Evolutionary conservation across 2,113 vertebrate genomes (phyloP).

Genomic region (Perognathus longimembris): DNA sequence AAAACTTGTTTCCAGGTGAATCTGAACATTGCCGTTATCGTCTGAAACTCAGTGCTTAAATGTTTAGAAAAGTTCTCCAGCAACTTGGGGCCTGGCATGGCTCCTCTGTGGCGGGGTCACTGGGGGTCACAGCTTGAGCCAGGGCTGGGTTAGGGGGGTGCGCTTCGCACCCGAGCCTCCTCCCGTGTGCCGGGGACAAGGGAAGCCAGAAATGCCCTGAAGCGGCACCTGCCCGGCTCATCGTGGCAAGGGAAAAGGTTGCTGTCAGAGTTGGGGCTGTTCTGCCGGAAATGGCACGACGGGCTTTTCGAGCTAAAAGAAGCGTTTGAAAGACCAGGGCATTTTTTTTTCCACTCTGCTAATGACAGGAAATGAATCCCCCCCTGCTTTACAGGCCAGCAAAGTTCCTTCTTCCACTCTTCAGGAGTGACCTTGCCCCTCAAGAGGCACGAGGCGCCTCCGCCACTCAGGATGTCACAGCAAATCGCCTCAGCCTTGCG

Average conservation of each 20-base stretch:
- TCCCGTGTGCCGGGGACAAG: not conserved
- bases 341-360: constrained; percentile 58
- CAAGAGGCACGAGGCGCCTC: not conserved
- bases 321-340: not conserved
- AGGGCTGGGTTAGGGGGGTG: not conserved
- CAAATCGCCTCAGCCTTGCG: not conserved
- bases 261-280: constrained; percentile 9
- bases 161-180: not conserved
- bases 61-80: constrained; percentile 52
- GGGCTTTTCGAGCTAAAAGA: constrained; percentile 65
- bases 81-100: constrained; percentile 4
- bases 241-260: no score
- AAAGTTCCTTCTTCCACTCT: constrained; percentile 4
- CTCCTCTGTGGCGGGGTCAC: no score
- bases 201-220: not conserved
- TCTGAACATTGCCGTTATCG: not conserved
- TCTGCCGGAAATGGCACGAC: not conserved
- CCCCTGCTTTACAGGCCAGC: not conserved
- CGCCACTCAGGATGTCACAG: not conserved
- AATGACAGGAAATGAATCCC: constrained; percentile 76
- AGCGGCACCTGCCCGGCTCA: no score
- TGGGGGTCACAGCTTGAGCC: not conserved
- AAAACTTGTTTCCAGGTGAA: constrained; percentile 2
- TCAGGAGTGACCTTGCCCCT: not conserved
- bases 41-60: constrained; percentile 42